phyloP scores from a whole-genome alignment of 2,113 vertebrate genomes.

The Misgurnus mizolepis region DNA sequence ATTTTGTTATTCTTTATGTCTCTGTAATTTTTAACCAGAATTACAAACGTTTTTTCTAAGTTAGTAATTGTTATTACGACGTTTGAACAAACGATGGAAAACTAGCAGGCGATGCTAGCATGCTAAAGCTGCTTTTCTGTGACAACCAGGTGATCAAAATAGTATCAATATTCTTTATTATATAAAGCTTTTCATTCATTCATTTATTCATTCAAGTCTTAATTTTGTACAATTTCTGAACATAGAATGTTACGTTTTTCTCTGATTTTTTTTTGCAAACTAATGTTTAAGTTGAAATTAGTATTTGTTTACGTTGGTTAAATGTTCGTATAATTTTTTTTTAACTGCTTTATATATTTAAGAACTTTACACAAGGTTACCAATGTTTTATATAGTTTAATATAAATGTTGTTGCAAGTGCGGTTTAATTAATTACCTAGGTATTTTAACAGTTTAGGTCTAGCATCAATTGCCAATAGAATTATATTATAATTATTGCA shows the following conservation, averaged over 20 bases:
- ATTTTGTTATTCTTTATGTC: not conserved
- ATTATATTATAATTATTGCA: no score
- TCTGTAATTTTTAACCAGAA: not conserved
- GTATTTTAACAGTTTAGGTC: no score
- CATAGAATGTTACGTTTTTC: not conserved
- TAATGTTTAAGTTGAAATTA: not conserved
- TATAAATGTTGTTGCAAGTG: no score
- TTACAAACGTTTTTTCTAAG: no score
- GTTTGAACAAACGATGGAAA: not conserved
- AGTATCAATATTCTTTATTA: not conserved
- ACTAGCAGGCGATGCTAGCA: slow-evolving; percentile 22
- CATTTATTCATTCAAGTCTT: not conserved
- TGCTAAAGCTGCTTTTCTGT: slow-evolving; percentile 13
- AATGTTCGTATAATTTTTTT: not conserved
- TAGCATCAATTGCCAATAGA: no score
- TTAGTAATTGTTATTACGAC: no score
- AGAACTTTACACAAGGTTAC: no score
- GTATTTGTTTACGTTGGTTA: not conserved
- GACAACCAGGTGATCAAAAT: no score
- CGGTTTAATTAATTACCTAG: no score
- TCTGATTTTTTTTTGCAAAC: not conserved
- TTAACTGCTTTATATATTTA: no score
- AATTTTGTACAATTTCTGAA: not conserved
- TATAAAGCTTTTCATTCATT: not conserved
- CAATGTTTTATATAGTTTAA: no score